phyloP scores from a whole-genome alignment of 2,888 invertebrate genomes.

The Nomada lathburiana region DNA sequence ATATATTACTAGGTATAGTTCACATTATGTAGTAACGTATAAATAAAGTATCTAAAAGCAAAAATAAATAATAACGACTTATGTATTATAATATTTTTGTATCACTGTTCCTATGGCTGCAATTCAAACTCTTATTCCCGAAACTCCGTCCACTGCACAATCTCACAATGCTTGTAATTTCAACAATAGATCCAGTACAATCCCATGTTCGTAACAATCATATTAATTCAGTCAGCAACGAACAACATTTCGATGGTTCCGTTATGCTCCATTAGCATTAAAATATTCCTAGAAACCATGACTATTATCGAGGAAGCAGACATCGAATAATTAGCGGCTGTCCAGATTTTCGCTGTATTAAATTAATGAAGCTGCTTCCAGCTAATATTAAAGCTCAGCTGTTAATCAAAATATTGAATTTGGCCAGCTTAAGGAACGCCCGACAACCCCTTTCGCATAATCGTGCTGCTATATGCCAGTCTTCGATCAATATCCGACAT shows the following conservation, averaged over 20 bases:
- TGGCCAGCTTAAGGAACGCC: not conserved
- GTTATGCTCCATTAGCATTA: no score
- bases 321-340: not conserved
- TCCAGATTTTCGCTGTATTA: not conserved
- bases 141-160: no score
- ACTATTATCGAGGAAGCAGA: not conserved
- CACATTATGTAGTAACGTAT: no score
- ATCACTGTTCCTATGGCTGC: no score
- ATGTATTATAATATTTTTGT: no score
- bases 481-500: constrained; percentile 1
- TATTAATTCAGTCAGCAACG: not conserved
- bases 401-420: not conserved
- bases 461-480: not conserved
- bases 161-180: no score
- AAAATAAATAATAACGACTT: no score
- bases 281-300: not conserved
- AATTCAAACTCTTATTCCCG: no score
- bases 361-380: not conserved
- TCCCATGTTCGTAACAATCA: not conserved
- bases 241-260: no score
- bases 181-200: not conserved
- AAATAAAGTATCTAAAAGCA: no score
- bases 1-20: no score
- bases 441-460: constrained; percentile 6
- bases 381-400: not conserved